Conservation (phyloP, 2,888 invertebrate genomes). For the Aspidiotus destructor region DNA sequence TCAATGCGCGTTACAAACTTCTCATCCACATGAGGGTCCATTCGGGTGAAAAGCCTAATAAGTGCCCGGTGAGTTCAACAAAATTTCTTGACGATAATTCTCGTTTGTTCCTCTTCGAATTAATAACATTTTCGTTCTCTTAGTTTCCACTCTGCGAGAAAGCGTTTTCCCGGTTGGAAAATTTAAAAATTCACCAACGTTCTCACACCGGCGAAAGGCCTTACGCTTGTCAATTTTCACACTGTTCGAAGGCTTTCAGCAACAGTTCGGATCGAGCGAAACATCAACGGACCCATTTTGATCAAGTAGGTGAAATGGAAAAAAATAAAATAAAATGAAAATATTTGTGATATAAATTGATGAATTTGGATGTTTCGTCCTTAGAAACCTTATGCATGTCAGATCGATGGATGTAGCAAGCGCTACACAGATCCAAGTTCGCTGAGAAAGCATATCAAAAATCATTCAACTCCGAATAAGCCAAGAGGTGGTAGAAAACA, state of each 20-base stretch:
- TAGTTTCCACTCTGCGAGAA: conserved; percentile 91
- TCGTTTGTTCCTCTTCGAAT: conserved; percentile 13
- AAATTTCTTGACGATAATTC: not conserved
- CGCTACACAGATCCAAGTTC: conserved; percentile 92
- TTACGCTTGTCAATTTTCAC: conserved; percentile 84
- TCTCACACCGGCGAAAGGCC: conserved; percentile 95
- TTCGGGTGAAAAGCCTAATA: conserved; percentile 95
- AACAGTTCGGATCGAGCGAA: conserved; percentile 98
- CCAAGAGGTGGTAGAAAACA: not conserved
- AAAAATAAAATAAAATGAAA: not conserved
- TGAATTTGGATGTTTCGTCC: not conserved
- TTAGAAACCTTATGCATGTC: conserved; percentile 88
- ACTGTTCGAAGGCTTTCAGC: conserved; percentile 92
- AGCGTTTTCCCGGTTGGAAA: conserved; percentile 92
- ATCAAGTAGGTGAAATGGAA: conserved; percentile 59
- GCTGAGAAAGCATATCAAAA: conserved; percentile 83
- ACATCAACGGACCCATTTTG: conserved; percentile 96
- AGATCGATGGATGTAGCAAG: conserved; percentile 74
- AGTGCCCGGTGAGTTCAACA: conserved; percentile 75
- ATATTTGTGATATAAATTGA: not conserved
- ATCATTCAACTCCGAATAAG: conserved; percentile 52
- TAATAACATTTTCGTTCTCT: not conserved
- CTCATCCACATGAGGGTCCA: conserved; percentile 95
- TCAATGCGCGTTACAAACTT: conserved; percentile 95
- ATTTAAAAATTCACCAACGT: conserved; percentile 92